phyloP scores from a whole-genome alignment of 2,113 vertebrate species.

The Dolichotis patagonum region DNA sequence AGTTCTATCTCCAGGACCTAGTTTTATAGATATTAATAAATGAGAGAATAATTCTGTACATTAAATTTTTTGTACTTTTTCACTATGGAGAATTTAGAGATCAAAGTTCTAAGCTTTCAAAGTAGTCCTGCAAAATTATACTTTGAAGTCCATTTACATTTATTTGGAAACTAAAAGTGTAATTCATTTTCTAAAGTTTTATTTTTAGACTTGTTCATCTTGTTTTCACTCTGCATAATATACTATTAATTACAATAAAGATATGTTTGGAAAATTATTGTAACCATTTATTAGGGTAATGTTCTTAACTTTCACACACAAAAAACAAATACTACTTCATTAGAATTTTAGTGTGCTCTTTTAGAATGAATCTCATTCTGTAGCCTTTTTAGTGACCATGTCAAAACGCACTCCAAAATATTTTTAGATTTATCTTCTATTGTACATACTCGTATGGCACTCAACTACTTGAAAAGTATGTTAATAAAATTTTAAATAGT shows the following conservation, averaged over 20 bases:
- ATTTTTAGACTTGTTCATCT: not conserved
- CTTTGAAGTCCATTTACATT: not conserved
- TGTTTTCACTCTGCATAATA: not conserved
- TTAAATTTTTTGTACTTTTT: not conserved
- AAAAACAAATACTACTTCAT: not conserved
- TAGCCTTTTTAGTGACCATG: not conserved
- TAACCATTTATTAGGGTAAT: not conserved
- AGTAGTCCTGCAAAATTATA: slow-evolving; percentile 19
- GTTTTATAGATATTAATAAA: not conserved
- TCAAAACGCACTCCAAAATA: not conserved
- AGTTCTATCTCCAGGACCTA: not conserved
- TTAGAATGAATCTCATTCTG: not conserved
- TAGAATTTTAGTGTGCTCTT: too few relatives aligned
- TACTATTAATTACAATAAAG: not conserved
- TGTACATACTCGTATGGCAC: not conserved
- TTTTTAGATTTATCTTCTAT: not conserved
- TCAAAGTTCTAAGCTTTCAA: not conserved
- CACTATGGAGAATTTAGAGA: not conserved
- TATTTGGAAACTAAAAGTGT: not conserved
- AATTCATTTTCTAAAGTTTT: not conserved
- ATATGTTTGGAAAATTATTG: slow-evolving; percentile 23
- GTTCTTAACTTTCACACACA: not conserved
- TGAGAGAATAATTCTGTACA: not conserved
- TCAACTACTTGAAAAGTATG: not conserved
- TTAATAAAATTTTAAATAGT: not conserved